Base-by-base conservation (phyloP, 2,113 vertebrate species). In the Chaenocephalus aceratus region DNA sequence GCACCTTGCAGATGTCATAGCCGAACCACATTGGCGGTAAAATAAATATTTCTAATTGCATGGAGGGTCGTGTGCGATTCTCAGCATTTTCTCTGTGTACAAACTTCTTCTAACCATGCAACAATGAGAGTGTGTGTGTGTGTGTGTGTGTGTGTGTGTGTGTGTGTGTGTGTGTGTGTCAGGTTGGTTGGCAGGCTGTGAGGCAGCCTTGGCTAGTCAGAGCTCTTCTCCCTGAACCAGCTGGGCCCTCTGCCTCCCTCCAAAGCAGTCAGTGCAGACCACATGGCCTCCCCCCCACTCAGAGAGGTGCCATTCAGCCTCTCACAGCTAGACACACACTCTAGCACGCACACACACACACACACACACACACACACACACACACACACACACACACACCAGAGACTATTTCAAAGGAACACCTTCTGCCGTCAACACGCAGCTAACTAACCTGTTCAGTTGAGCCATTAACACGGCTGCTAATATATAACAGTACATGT, bases 181-280 rank as follows among this genome's bases (percentile, higher is more conserved):
- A 75, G 86, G 78, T 72, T 85, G 77, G 84, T 89, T 94, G 94
- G 93, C 92, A 91, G 79, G 74, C 72, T 75, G 74, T 62, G 67
- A 77, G 81, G 75, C 89, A 77, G 91, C 83, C 72, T 92, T 92
- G 92, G 91, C 92, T 77, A 88, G 89, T 92, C 83, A 74, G 67
- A 91, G 86, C 91, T 87, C 89, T 86, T 92, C 89, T 90, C 89
- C 84, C 84, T 84, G 79, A 92, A 94, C 92, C 94, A 94, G 94
- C 93, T 94, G 94, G 91, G 86, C 86, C 89, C 92, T 90, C 87
- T 90, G 86, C 89, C 91, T 91, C 86, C 75, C 86, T 92, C 86
- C 83, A 88, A 89, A 87, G 80, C 85, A 91, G 85, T 89, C 87
- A 82, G 75, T 76, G 79, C 75, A 79, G 87, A 91, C 83, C 90